Percentiles rank a stretch among this genome's conserved stretches.
These are phyloP conservation scores for Sinocyclocheilus maitianheensis DNA, from an alignment of 2,113 vertebrate species.

Conservation along the genomic window DNA sequence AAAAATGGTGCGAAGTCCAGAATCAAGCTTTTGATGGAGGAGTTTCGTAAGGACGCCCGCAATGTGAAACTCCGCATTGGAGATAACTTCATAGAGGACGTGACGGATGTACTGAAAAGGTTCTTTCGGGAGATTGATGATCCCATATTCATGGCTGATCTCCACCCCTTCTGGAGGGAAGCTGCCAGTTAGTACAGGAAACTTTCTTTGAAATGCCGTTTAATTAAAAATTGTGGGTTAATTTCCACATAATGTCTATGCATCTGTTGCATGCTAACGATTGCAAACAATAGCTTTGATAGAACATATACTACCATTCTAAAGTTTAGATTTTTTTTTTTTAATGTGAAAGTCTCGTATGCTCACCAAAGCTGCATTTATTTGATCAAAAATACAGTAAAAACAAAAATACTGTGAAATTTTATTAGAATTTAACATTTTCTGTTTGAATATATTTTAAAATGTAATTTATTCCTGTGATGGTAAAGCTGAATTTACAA, in stretches of 20 bases:
- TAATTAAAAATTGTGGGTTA: neutral
- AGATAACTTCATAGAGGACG: slow-evolving; percentile 96
- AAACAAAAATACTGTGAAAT: too few relatives aligned
- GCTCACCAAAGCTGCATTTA: too few relatives aligned
- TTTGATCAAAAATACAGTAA: too few relatives aligned
- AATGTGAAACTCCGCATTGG: slow-evolving; percentile 92
- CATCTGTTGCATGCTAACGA: neutral
- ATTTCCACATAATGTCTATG: neutral
- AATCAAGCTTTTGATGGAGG: slow-evolving; percentile 93
- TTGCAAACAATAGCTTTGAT: neutral
- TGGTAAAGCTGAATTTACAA: too few relatives aligned
- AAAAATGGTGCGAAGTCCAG: slow-evolving; percentile 94
- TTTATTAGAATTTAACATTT: too few relatives aligned
- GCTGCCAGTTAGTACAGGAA: slow-evolving; percentile 83
- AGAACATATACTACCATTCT: neutral
- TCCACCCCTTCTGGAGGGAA: slow-evolving; percentile 89
- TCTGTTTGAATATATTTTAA: too few relatives aligned
- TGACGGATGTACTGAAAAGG: slow-evolving; percentile 94
- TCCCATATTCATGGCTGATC: slow-evolving; percentile 87
- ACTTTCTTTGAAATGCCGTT: neutral
- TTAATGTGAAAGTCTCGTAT: too few relatives aligned
- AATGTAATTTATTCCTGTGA: too few relatives aligned
- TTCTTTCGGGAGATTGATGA: slow-evolving; percentile 97
- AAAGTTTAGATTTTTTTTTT: neutral
- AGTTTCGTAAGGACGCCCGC: slow-evolving; percentile 91